Evolutionary conservation across 2,113 vertebrate species (phyloP), one percentile per base, ranked within the genome.

Genomic region (Corythoichthys haematopterus): DNA sequence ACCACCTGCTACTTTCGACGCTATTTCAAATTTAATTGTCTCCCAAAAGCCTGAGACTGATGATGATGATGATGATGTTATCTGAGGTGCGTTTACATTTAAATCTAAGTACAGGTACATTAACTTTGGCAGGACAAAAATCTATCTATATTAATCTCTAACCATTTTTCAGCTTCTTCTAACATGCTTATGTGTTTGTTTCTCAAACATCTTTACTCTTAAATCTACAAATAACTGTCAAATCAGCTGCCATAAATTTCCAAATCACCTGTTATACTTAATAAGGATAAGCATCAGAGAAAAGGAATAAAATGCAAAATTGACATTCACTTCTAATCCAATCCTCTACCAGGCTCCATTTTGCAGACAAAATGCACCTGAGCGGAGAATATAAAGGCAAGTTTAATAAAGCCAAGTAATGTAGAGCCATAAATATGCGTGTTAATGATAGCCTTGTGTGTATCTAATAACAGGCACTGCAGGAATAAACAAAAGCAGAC

Each of bases 351-450:
- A 65, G 40, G 71, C 50, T 76, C 47, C 9, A 62, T 38, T 80
- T 78, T 59, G 59, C 73, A 63, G 20, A 47, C 52, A 71, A 67
- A 75, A 72, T 55, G 61, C 75, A 75, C 71, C 57, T 77, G 66
- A 70, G 58, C 57, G 33, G 33, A 65, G 16, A 67, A 33, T 57
- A 69, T 47, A 43, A 55, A 36, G 57, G 48, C 3, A 64, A 61
- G 14, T 75, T 72, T 68, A 72, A 75, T 80, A 66, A 77, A 58
- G 69, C 52, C 43, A 14, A 14, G 50, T 38, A 66, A 67, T 69
- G 71, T 63, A 60, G 53, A 52, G 58, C n/a, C 43, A 56, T 9
- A 65, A 68, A 72, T 74, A 59, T 45, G 64, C 53, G 58, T 65
- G 56, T 53, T 68, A 56, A 75, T 73, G 69, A 67, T 51, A 69